phyloP scores from a whole-genome alignment of 1,140 invertebrate genomes.

The Paraescarpia echinospica region DNA sequence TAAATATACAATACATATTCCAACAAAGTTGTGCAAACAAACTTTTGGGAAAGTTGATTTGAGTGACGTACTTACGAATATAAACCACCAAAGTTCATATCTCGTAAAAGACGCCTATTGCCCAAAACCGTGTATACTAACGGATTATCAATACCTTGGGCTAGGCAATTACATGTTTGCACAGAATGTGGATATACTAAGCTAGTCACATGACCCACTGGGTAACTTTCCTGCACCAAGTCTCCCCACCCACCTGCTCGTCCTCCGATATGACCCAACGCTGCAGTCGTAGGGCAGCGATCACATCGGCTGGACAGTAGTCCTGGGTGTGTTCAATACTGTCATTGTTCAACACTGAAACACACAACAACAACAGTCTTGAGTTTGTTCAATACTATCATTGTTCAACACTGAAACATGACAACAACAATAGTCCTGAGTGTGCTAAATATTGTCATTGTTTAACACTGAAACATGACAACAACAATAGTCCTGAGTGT shows the following conservation, averaged over 20 bases:
- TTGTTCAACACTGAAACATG: slow-evolving; percentile 46
- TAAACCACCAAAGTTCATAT: no score
- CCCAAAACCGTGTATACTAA: no score
- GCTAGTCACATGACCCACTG: no score
- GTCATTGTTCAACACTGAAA: slow-evolving; percentile 54
- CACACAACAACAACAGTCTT: slow-evolving; percentile 32
- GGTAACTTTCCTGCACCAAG: no score
- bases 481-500: slow-evolving; percentile 30
- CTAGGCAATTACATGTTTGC: no score
- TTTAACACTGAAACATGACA: slow-evolving; percentile 40
- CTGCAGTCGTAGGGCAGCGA: slow-evolving; percentile 72
- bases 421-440: slow-evolving; percentile 28
- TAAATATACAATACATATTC: no score
- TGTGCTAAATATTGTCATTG: slow-evolving; percentile 42
- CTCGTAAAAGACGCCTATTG: no score
- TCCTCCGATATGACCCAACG: slow-evolving; percentile 85
- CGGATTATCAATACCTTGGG: no score
- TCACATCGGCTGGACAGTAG: slow-evolving; percentile 71
- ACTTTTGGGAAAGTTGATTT: no score
- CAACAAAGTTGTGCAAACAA: no score
- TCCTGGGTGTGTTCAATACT: slow-evolving; percentile 38
- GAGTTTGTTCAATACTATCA: slow-evolving; percentile 37
- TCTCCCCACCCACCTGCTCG: slow-evolving; percentile 66
- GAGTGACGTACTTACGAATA: no score
- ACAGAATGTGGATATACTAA: no score